These are phyloP conservation scores for Tragelaphus scriptus DNA, from an alignment of 2,113 vertebrate species.

Conservation along the genomic window DNA sequence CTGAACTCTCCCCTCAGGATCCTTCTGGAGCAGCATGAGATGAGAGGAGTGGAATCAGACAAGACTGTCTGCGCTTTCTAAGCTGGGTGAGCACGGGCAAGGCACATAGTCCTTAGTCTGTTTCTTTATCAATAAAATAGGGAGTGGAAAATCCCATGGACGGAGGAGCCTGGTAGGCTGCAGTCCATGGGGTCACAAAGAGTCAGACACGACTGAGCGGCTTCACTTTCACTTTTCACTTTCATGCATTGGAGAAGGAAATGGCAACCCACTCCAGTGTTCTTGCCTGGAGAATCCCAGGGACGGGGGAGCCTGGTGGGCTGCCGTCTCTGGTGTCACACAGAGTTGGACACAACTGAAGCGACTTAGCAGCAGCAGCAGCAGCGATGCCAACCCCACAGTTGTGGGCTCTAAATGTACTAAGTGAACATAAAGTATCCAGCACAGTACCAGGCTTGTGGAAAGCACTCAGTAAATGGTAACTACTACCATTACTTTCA, in stretches of 20 bases:
- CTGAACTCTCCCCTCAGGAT: background rate
- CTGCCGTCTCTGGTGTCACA: accelerated
- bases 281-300: no score
- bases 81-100: background rate
- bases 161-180: no score
- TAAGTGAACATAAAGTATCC: background rate
- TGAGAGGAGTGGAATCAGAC: background rate
- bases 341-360: no score
- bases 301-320: no score
- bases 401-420: background rate
- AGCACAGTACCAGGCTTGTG: accelerated
- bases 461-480: background rate
- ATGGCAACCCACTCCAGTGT: no score
- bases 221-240: no score
- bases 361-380: no score
- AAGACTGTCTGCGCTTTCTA: background rate
- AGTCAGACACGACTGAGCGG: no score
- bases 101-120: background rate
- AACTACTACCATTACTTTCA: background rate
- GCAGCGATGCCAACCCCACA: background rate
- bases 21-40: background rate
- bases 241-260: no score
- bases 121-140: background rate
- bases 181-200: no score
- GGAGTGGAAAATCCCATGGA: no score